These are phyloP conservation scores for Thera britannica DNA, from an alignment of 2,888 invertebrate genomes.

Conservation along the genomic window DNA sequence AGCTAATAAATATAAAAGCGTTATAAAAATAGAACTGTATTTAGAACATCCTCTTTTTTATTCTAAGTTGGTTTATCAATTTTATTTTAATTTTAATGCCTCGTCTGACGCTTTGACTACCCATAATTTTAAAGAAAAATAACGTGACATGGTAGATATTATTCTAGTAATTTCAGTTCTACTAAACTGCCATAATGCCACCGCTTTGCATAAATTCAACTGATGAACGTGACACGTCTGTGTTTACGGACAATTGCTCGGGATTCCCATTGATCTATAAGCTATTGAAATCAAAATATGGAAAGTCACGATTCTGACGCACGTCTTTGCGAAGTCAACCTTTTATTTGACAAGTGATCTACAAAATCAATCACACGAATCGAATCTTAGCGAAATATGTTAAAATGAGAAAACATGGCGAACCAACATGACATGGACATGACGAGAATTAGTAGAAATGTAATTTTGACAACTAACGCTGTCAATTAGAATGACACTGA, in stretches of 20 bases:
- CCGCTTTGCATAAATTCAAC: constrained; percentile 18
- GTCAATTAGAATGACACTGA: too few relatives aligned
- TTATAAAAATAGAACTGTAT: too few relatives aligned
- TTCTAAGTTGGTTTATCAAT: too few relatives aligned
- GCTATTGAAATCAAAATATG: constrained; percentile 24
- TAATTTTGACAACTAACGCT: too few relatives aligned
- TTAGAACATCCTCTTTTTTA: too few relatives aligned
- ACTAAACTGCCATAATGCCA: not conserved
- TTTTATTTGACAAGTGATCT: constrained; percentile 18
- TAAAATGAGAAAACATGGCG: not conserved
- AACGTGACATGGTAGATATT: not conserved
- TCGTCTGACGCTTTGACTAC: not conserved
- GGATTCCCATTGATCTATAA: constrained; percentile 27
- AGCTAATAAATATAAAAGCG: too few relatives aligned
- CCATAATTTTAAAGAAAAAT: not conserved
- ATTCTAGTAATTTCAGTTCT: not conserved
- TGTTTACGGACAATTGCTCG: constrained; percentile 20
- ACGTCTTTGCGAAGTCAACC: constrained; percentile 20
- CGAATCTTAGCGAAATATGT: constrained; percentile 9
- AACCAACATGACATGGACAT: too few relatives aligned
- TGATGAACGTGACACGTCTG: constrained; percentile 19
- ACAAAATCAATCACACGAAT: constrained; percentile 13
- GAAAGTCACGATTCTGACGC: constrained; percentile 24
- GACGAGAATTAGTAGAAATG: too few relatives aligned
- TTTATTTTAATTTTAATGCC: too few relatives aligned